These are phyloP conservation scores for Brachyhypopomus gauderio DNA, from an alignment of 2,113 vertebrate genomes.

Conservation along the genomic window DNA sequence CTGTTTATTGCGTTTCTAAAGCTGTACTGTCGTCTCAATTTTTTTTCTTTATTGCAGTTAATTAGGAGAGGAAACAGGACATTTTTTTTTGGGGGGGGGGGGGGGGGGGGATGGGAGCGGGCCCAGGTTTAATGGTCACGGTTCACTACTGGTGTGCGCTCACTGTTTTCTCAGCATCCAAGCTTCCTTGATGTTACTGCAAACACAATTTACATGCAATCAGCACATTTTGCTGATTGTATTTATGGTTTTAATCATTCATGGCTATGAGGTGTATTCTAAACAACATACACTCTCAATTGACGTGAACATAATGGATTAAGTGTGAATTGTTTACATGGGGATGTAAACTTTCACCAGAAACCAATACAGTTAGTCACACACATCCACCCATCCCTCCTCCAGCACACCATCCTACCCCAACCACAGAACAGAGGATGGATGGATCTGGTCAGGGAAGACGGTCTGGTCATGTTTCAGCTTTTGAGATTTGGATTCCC, in stretches of 20 bases:
- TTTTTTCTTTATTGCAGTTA: too few relatives aligned
- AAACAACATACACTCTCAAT: conserved; percentile 3
- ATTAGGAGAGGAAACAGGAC: too few relatives aligned
- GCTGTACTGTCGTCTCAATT: too few relatives aligned
- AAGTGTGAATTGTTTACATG: neutral
- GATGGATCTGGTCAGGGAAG: conserved; percentile 8
- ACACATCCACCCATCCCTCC: neutral
- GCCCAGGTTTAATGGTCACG: too few relatives aligned
- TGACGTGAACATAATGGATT: neutral
- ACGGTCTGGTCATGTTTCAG: conserved; percentile 10
- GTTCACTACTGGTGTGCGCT: too few relatives aligned
- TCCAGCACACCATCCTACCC: neutral
- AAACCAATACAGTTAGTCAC: neutral
- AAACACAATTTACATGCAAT: neutral
- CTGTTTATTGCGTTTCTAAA: too few relatives aligned
- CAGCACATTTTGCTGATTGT: conserved; percentile 34
- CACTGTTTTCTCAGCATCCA: neutral
- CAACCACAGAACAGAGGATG: neutral
- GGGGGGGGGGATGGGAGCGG: too few relatives aligned
- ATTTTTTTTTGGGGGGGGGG: too few relatives aligned
- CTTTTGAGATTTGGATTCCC: conserved; percentile 10
- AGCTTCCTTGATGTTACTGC: neutral
- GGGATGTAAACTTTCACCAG: neutral
- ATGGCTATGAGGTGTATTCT: neutral
- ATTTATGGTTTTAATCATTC: conserved; percentile 25